Evolutionary conservation across 2,797 vertebrate genomes (phyloP).

Genomic region (Karalla daura): DNA sequence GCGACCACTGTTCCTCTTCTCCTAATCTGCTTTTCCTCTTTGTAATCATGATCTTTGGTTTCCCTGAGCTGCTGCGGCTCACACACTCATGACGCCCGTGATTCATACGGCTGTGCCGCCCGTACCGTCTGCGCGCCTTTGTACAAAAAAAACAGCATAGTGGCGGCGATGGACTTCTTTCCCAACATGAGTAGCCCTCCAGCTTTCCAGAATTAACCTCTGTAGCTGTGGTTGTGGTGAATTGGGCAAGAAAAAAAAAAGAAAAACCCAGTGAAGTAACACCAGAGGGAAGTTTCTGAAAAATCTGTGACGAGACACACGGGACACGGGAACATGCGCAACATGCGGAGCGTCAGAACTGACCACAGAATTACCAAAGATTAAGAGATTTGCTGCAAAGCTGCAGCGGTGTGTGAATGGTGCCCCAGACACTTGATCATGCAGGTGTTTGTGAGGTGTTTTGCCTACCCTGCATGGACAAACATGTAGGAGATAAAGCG

Average conservation of each 20-base stretch:
- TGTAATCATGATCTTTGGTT: conserved; percentile 31
- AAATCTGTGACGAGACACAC: neutral
- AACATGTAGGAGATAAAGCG: conserved; percentile 94
- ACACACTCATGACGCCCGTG: neutral
- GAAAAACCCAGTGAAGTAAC: neutral
- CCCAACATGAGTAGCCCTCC: accelerated
- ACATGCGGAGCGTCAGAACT: neutral
- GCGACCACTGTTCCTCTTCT: conserved; percentile 26
- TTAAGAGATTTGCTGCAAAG: conserved; percentile 11
- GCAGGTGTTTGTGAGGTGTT: too few species aligned
- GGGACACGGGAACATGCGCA: neutral
- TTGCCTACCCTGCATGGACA: conserved; percentile 91
- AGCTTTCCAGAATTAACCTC: neutral
- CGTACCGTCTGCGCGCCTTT: too few species aligned
- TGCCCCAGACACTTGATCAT: too few species aligned
- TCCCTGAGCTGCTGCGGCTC: conserved; percentile 29
- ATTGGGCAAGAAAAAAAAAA: too few species aligned
- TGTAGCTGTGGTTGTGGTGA: neutral
- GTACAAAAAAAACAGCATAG: neutral
- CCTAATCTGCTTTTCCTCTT: conserved; percentile 26
- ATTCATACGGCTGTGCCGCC: too few species aligned
- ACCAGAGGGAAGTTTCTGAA: neutral
- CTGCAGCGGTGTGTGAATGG: neutral
- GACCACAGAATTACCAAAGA: neutral
- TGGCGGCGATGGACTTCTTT: neutral